Conservation (phyloP, 2,113 vertebrate genomes). For the Colaptes auratus region DNA sequence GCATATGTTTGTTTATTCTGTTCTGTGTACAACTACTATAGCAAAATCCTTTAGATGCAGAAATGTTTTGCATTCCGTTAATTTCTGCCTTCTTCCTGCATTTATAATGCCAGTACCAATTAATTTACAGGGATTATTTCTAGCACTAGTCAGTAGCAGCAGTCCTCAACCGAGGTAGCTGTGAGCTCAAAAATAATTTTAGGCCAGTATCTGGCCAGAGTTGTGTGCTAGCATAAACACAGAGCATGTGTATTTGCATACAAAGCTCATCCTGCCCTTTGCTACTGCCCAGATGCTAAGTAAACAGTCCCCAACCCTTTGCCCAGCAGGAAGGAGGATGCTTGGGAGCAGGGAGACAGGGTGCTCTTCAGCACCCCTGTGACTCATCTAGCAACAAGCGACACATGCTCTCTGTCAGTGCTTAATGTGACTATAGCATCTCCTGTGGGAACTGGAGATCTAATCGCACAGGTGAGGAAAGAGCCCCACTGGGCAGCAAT, state of each 20-base stretch:
- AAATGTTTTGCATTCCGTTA: neutral
- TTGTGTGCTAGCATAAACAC: neutral
- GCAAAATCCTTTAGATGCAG: neutral
- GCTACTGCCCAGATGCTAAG: neutral
- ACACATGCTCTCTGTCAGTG: accelerated
- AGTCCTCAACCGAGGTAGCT: neutral
- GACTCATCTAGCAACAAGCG: neutral
- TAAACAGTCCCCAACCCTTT: neutral
- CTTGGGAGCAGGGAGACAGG: neutral
- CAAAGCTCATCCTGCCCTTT: neutral
- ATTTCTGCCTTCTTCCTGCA: slow-evolving; percentile 10
- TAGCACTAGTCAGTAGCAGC: neutral
- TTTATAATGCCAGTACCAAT: neutral
- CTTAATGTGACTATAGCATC: neutral
- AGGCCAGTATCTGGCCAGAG: neutral
- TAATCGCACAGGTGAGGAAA: neutral
- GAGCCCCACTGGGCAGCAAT: neutral
- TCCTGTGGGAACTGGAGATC: neutral
- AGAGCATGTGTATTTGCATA: neutral
- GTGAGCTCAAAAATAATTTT: neutral
- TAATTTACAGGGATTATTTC: slow-evolving; percentile 5
- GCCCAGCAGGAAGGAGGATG: neutral
- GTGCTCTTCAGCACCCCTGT: neutral
- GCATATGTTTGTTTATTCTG: slow-evolving; percentile 26
- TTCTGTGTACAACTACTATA: neutral